phyloP scores from a whole-genome alignment of 2,888 invertebrate genomes.

The Margaritifera margaritifera region DNA sequence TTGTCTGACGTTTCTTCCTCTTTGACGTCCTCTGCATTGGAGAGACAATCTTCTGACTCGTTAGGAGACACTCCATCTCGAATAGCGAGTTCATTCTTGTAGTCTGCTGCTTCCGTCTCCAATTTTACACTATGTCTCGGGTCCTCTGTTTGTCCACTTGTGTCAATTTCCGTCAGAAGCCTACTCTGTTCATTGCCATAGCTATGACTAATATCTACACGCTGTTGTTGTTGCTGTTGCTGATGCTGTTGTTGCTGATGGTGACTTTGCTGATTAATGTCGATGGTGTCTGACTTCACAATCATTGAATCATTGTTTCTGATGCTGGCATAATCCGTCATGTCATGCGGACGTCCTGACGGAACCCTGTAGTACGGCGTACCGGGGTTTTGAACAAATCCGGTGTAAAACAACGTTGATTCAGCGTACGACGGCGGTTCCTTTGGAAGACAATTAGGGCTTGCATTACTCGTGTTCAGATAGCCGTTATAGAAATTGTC shows the following conservation, averaged over 20 bases:
- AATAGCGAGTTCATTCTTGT: conserved; percentile 36
- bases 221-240: no score
- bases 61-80: conserved; percentile 37
- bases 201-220: conserved; percentile 26
- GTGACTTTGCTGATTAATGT: conserved; percentile 25
- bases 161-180: conserved; percentile 25
- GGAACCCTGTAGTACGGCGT: conserved; percentile 47
- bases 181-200: conserved; percentile 36
- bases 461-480: conserved; percentile 27
- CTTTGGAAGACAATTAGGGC: conserved; percentile 41
- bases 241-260: no score
- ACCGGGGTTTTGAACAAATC: conserved; percentile 41
- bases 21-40: conserved; percentile 24
- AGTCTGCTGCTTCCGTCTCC: conserved; percentile 32
- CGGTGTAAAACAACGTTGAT: conserved; percentile 51
- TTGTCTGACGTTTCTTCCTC: conserved; percentile 25
- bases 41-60: conserved; percentile 33
- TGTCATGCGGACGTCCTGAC: conserved; percentile 25
- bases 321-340: conserved; percentile 34
- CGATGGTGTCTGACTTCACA: conserved; percentile 42
- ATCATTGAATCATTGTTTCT: conserved; percentile 37
- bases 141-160: conserved; percentile 12
- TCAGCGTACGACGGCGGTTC: conserved; percentile 58
- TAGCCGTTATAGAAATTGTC: conserved; percentile 50
- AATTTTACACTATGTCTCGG: conserved; percentile 16